phyloP scores from a whole-genome alignment of 2,113 vertebrate species.

The Mesitornis unicolor region DNA sequence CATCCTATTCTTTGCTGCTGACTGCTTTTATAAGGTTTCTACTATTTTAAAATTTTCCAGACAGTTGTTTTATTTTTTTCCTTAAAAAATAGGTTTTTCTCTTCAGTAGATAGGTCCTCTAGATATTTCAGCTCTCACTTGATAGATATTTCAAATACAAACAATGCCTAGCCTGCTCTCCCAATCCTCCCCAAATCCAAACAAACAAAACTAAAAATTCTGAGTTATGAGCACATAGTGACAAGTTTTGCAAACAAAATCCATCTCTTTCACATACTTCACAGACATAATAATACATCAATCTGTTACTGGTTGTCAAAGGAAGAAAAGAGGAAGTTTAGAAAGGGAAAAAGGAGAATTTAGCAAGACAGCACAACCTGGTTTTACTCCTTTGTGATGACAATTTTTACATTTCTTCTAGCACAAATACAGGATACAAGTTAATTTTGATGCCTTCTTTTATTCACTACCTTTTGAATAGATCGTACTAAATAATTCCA shows the following conservation, averaged over 20 bases:
- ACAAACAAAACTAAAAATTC: background rate
- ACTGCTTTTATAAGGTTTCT: background rate
- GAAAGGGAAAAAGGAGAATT: background rate
- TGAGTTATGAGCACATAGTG: background rate
- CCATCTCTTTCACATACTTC: background rate
- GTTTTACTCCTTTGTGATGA: background rate
- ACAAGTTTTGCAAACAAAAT: conserved; percentile 2
- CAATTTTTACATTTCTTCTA: background rate
- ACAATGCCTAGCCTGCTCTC: background rate
- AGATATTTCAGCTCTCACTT: background rate
- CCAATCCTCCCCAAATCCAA: background rate
- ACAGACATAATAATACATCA: background rate
- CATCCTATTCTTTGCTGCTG: background rate
- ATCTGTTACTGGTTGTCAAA: background rate
- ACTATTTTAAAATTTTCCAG: background rate
- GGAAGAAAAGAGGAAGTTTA: background rate
- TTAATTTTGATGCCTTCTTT: background rate
- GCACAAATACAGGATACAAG: background rate
- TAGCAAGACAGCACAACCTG: background rate
- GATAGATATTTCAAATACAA: background rate
- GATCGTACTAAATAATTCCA: background rate
- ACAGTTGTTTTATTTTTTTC: background rate
- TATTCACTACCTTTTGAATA: background rate
- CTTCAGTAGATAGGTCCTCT: background rate
- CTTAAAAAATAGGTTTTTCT: background rate